Base-by-base conservation (phyloP, 2,797 vertebrate genomes). In the Channallabes apus region DNA sequence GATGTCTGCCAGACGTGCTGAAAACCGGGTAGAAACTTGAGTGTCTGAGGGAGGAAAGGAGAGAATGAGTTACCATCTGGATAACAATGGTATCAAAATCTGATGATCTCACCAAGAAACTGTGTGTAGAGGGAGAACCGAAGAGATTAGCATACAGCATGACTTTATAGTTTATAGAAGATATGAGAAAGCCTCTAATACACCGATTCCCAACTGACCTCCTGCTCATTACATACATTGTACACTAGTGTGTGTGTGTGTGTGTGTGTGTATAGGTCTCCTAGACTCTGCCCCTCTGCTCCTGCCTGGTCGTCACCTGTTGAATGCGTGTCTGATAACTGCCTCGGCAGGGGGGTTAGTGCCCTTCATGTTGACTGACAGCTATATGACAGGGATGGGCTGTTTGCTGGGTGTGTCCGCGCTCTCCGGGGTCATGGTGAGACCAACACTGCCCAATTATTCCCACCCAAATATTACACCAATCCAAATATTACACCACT, bases 381-480 rank as follows among this genome's bases (percentile, higher is more conserved):
- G 92, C 82, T 96, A 94, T 11, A 80, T 24, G 4, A 93, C 92
- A 0, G 95, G 94, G 38, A 95, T 96, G 93, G 90, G 91, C 0
- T 94, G 93, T 41, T 90, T 94, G 7, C 1, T 94, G 20, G 92
- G 93, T 51, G 94, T 95, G 85, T 95, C 94, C 2, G 94, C 92
- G 27, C 94, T 96, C 80, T 96, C 94, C 24, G 95, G 95, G 69
- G 9, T 96, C 64, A 95, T 94, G 93, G 93, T 95, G 90, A 91
- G 82, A 81, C 6, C 3, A 32, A 54, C 3, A 41, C n/a, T 46
- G 9, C 24, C 41, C 7, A 64, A 24, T n/a, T n/a, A 64, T 64
- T 11, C 24, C n/a, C 46, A 27, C 0, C 35, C 1, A 1, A 84
- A 20, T 54, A 27, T 17, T 27, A 27, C 46, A 54, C 35, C 35